phyloP scores from a whole-genome alignment of 2,888 invertebrate genomes.

The Noctua comes region DNA sequence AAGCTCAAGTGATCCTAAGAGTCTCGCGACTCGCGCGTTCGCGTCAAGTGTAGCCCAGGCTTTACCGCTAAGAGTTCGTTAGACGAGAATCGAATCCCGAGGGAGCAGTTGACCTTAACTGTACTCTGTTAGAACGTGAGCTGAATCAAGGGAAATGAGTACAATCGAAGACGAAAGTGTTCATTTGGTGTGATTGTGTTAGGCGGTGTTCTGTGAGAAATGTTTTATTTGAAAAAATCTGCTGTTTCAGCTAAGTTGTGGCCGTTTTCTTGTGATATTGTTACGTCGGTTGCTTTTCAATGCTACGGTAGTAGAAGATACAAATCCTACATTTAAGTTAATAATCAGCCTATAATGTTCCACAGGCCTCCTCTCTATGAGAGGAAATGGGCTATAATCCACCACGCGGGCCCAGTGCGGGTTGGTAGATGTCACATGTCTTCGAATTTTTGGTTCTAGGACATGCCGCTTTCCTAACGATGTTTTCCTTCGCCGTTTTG shows the following conservation, averaged over 20 bases:
- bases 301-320: too few species aligned
- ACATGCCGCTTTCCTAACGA: too few species aligned
- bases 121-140: constrained; percentile 64
- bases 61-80: constrained; percentile 75
- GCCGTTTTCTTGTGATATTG: neutral
- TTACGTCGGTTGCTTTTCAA: too few species aligned
- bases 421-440: too few species aligned
- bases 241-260: too few species aligned
- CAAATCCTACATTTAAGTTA: too few species aligned
- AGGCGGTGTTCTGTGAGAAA: neutral
- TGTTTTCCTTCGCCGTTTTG: too few species aligned
- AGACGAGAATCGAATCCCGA: constrained; percentile 72
- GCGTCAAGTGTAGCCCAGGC: constrained; percentile 53
- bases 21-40: constrained; percentile 11
- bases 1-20: constrained; percentile 27
- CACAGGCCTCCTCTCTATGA: too few species aligned
- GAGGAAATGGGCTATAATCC: too few species aligned
- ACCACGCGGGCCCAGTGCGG: too few species aligned
- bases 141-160: constrained; percentile 60
- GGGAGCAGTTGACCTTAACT: constrained; percentile 72
- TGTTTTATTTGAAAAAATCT: constrained; percentile 15
- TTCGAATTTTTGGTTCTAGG: too few species aligned
- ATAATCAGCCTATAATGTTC: too few species aligned
- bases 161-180: constrained; percentile 54
- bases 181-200: constrained; percentile 55